Base-by-base conservation (phyloP, 2,888 invertebrate species). In the Neocrepidodera transversa region DNA sequence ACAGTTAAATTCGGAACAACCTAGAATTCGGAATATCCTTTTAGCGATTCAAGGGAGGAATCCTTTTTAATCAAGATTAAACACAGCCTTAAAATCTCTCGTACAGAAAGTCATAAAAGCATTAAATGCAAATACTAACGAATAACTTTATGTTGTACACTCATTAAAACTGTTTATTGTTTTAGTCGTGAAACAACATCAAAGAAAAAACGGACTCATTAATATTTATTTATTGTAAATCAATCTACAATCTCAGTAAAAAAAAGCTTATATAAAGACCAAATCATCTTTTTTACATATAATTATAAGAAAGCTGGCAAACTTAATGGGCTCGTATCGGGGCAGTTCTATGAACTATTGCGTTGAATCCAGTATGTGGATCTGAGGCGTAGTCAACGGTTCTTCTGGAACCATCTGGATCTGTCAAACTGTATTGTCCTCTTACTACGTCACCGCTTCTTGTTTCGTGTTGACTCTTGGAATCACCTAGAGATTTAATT, bases 361-460 rank as follows among this genome's bases (percentile, higher is more conserved):
- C 78, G 48, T 77, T 78, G 66, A 78, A 78, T 6, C 78, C 78
- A 50, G 64, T 74, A 60, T 76, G 75, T 5, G 77, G 73, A 64
- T 76, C 76, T 1, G 78, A 74, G 14, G 73, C 66, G 58, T 78
- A 78, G 58, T 77, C 75, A 0, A 78, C 78, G 16, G 75, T 76
- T 55, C 78, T 71, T 45, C 77, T 70, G 58, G 74, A 72, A 55
- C 78, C 78, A 67, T 78, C 78, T 1, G 78, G 76, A 60, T 78
- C 78, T 11, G 74, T 75, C 17, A 78, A 64, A 58, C 77, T 78
- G 69, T 79, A 79, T 63, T 76, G 76, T 1, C 78, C 78, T 45
- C 73, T 71, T 36, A 79, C 78, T 18, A 74, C 70, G 59, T 79
- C 76, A 2, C 78, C 78, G 52, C 73, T 63, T 35, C 78, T 71